These are phyloP conservation scores for Didymodactylos carnosus DNA, from an alignment of 2,888 invertebrate genomes.

Conservation along the genomic window DNA sequence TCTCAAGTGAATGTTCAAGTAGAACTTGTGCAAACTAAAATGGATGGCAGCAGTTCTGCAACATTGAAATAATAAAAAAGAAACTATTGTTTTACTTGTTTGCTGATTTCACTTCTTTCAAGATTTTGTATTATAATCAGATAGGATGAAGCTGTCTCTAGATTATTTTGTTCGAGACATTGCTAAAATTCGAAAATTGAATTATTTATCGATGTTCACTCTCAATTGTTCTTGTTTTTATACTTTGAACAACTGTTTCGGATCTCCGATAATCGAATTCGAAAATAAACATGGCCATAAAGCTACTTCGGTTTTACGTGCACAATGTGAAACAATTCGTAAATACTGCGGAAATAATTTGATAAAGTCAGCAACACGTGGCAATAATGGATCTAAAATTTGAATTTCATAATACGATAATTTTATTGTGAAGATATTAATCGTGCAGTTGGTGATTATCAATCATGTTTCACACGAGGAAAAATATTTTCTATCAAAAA, in stretches of 20 bases:
- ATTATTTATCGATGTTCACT: too few species aligned
- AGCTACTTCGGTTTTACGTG: conserved; percentile 93
- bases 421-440: too few species aligned
- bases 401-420: too few species aligned
- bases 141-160: conserved; percentile 92
- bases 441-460: too few species aligned
- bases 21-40: conserved; percentile 70
- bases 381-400: conserved; percentile 74
- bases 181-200: conserved; percentile 43
- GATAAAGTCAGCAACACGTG: conserved; percentile 89
- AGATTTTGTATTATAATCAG: conserved; percentile 83
- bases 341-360: conserved; percentile 91
- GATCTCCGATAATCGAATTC: conserved; percentile 62
- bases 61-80: background rate
- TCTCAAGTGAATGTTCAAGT: conserved; percentile 74
- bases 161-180: conserved; percentile 64
- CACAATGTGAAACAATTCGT: conserved; percentile 89
- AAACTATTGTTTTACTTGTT: conserved; percentile 36
- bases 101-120: conserved; percentile 73
- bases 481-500: too few species aligned
- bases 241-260: conserved; percentile 64
- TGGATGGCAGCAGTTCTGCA: conserved; percentile 16
- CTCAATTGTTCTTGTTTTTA: too few species aligned
- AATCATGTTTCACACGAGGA: too few species aligned
- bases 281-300: conserved; percentile 96